These are phyloP conservation scores for Chrysolina haemoptera DNA, from an alignment of 2,888 invertebrate genomes.

Conservation along the genomic window DNA sequence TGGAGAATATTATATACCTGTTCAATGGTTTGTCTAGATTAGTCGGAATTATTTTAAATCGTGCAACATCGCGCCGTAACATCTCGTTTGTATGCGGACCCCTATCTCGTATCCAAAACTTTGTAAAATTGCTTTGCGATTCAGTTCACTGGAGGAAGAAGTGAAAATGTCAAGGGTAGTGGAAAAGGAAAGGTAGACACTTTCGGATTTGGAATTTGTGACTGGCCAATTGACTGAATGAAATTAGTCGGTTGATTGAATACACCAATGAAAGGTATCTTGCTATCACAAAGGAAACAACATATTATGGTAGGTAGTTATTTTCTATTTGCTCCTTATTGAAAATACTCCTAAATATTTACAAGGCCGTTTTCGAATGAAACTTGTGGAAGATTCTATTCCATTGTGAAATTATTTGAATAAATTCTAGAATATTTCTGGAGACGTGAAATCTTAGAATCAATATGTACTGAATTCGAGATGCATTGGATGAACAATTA, in stretches of 20 bases:
- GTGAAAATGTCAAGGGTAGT: constrained; percentile 61
- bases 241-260: constrained; percentile 10
- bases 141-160: constrained; percentile 72
- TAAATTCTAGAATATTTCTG: too few relatives aligned
- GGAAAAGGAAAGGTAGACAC: constrained; percentile 49
- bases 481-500: too few relatives aligned
- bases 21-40: not conserved
- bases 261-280: not conserved
- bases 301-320: too few relatives aligned
- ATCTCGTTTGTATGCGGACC: constrained; percentile 71
- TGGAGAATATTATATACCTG: too few relatives aligned
- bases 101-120: constrained; percentile 70
- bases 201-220: constrained; percentile 41
- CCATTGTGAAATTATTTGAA: too few relatives aligned
- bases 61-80: constrained; percentile 56
- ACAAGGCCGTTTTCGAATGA: too few relatives aligned
- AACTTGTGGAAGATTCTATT: too few relatives aligned
- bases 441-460: too few relatives aligned
- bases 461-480: too few relatives aligned
- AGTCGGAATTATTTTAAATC: constrained; percentile 16
- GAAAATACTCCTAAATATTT: too few relatives aligned
- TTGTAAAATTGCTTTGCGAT: constrained; percentile 74
- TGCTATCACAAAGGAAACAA: not conserved
- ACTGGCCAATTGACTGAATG: constrained; percentile 15
- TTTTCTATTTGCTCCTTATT: too few relatives aligned